Conservation (phyloP, 1,140 invertebrate genomes). For the Piezodorus guildinii region DNA sequence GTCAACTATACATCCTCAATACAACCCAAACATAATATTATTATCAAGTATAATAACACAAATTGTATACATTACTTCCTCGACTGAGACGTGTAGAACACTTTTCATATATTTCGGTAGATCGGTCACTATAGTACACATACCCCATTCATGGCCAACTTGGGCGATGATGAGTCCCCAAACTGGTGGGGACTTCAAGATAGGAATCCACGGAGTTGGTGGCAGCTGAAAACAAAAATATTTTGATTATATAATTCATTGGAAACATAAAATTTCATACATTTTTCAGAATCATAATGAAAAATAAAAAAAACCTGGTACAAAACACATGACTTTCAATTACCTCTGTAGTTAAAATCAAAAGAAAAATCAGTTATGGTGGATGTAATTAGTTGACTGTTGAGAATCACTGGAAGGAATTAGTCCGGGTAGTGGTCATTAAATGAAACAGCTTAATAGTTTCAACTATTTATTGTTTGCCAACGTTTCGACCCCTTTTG, state of each 20-base stretch:
- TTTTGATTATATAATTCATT: too few species aligned
- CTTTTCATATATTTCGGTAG: conserved; percentile 75
- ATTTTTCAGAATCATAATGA: conserved; percentile 10
- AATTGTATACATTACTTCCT: conserved; percentile 45
- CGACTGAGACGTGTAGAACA: conserved; percentile 64
- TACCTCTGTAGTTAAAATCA: background rate
- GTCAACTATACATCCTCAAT: too few species aligned
- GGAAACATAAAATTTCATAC: too few species aligned
- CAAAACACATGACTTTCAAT: background rate
- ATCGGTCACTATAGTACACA: conserved; percentile 73
- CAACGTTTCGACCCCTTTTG: too few species aligned
- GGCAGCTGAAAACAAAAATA: conserved; percentile 19
- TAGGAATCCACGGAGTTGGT: conserved; percentile 51
- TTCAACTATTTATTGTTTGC: too few species aligned
- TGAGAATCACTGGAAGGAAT: too few species aligned
- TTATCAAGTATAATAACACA: too few species aligned
- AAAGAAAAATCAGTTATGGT: too few species aligned
- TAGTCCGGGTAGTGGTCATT: too few species aligned
- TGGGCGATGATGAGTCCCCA: conserved; percentile 60
- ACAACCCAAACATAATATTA: too few species aligned
- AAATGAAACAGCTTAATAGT: too few species aligned
- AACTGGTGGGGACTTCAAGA: conserved; percentile 61
- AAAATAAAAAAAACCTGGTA: background rate
- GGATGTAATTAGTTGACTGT: too few species aligned
- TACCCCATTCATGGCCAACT: conserved; percentile 73